These are phyloP conservation scores for Mormyrus proboscirostris DNA, from an alignment of 2,797 vertebrate genomes.

Conservation along the genomic window DNA sequence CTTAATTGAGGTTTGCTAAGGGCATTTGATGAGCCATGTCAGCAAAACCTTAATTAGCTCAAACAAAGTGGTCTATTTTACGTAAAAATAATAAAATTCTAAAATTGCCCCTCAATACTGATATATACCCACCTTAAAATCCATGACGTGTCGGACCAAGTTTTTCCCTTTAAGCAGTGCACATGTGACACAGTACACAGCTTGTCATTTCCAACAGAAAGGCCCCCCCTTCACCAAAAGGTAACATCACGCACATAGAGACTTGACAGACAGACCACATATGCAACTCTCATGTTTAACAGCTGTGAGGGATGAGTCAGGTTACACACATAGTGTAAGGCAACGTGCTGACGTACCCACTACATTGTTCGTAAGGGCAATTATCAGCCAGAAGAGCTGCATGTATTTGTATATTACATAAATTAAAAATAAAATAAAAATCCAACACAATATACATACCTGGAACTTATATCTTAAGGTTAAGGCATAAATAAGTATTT, in stretches of 20 bases:
- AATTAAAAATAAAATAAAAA: not conserved
- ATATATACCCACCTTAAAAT: conserved; percentile 7
- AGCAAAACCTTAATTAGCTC: not conserved
- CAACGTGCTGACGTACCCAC: not conserved
- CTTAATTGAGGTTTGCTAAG: not conserved
- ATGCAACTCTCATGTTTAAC: not conserved
- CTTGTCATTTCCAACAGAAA: not conserved
- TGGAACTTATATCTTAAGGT: conserved; percentile 1
- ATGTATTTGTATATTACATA: not conserved
- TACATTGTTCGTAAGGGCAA: not conserved
- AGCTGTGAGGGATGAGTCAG: not conserved
- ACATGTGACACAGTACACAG: not conserved
- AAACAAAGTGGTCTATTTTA: not conserved
- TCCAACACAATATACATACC: conserved; percentile 7
- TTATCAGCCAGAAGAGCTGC: not conserved
- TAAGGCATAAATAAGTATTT: conserved; percentile 14
- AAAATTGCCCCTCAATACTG: conserved; percentile 16
- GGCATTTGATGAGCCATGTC: not conserved
- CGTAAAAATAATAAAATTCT: not conserved
- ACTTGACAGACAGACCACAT: not conserved
- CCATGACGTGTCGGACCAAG: not conserved
- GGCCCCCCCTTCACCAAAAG: not conserved
- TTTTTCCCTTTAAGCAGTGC: not conserved
- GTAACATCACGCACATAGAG: not conserved
- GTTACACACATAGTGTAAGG: not conserved